phyloP scores from a whole-genome alignment of 2,113 vertebrate species.

The Neolamprologus sp. region DNA sequence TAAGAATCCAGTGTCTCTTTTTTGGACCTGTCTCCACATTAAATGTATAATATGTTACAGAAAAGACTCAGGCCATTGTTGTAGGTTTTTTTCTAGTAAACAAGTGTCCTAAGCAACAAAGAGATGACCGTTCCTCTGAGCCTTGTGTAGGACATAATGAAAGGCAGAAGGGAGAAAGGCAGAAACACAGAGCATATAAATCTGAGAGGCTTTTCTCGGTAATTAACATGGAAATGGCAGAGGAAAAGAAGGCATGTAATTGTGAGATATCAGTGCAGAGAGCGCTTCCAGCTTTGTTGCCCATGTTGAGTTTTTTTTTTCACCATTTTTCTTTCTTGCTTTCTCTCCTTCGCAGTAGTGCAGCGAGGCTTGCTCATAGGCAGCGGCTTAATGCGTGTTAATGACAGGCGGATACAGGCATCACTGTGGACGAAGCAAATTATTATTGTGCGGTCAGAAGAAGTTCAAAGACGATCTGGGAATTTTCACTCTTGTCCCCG shows the following conservation, averaged over 20 bases:
- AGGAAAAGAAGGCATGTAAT: constrained; percentile 92
- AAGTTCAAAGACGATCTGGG: constrained; percentile 96
- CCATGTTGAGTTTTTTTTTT: constrained; percentile 69
- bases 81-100: neutral
- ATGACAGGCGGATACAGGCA: constrained; percentile 92
- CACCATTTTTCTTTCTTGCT: neutral
- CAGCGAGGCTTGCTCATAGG: constrained; percentile 83
- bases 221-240: constrained; percentile 97
- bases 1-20: neutral
- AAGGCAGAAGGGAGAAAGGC: constrained; percentile 39
- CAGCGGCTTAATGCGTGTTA: constrained; percentile 91
- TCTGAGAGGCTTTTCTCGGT: constrained; percentile 87
- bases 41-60: neutral
- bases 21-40: neutral
- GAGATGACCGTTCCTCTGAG: constrained; percentile 18
- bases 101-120: constrained; percentile 27
- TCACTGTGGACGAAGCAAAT: constrained; percentile 94
- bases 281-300: constrained; percentile 91
- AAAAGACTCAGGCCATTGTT: neutral
- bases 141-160: constrained; percentile 35
- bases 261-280: constrained; percentile 87
- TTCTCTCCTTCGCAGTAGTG: constrained; percentile 54
- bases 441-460: constrained; percentile 95
- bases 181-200: constrained; percentile 85
- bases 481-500: constrained; percentile 79